Evolutionary conservation across 2,888 invertebrate genomes (phyloP).

Genomic region (Aethes cnicana): DNA sequence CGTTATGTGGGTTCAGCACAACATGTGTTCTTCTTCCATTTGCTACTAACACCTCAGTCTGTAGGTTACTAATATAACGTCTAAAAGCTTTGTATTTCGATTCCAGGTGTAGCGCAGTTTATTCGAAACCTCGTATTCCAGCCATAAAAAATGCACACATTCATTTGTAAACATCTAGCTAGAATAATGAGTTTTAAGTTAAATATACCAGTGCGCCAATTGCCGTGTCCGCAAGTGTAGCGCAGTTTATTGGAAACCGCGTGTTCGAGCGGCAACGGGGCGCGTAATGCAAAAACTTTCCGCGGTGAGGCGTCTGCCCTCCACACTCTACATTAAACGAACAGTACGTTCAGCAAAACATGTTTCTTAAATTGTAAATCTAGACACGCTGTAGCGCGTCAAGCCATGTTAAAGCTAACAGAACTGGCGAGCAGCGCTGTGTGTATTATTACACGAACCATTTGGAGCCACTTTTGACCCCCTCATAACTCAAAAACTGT

Average conservation of each 20-base stretch:
- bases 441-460: too few species aligned
- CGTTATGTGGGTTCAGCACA: too few species aligned
- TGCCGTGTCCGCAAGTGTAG: constrained; percentile 13
- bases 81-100: too few species aligned
- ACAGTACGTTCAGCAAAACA: neutral
- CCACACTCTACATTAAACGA: neutral
- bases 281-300: constrained; percentile 30
- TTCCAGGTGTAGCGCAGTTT: constrained; percentile 19
- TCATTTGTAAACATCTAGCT: neutral
- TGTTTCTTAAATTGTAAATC: too few species aligned
- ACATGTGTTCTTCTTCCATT: too few species aligned
- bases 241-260: constrained; percentile 30
- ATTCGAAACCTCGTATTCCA: constrained; percentile 28
- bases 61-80: too few species aligned
- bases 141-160: neutral
- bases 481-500: too few species aligned
- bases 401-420: too few species aligned
- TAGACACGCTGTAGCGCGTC: too few species aligned
- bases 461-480: too few species aligned
- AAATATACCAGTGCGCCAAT: neutral
- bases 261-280: constrained; percentile 21
- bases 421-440: too few species aligned
- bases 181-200: neutral
- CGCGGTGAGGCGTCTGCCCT: constrained; percentile 11
- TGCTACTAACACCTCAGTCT: too few species aligned